These are phyloP conservation scores for Sylvietta virens DNA, from an alignment of 2,113 vertebrate species.

Conservation along the genomic window DNA sequence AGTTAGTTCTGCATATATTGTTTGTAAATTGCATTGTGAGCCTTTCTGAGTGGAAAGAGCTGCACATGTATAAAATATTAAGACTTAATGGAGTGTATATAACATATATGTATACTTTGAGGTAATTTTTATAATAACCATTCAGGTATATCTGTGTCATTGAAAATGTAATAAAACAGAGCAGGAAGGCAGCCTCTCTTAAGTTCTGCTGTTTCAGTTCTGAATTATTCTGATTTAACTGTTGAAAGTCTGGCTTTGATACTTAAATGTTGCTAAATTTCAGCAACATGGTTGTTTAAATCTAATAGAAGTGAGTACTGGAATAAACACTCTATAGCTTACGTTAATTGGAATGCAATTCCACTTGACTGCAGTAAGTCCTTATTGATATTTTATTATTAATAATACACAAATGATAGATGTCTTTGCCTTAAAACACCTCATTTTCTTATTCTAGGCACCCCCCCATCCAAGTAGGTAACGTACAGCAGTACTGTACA, in stretches of 20 bases:
- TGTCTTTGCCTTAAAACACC: not conserved
- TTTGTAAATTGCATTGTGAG: conserved; percentile 33
- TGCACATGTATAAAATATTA: conserved; percentile 10
- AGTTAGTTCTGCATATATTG: conserved; percentile 47
- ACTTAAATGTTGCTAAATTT: not conserved
- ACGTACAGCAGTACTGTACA: not conserved
- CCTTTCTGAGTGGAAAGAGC: not conserved
- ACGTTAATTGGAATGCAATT: not conserved
- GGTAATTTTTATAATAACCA: conserved; percentile 8
- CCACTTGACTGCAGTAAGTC: not conserved
- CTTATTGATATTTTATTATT: not conserved
- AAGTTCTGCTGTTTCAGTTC: not conserved
- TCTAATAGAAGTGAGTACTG: not conserved
- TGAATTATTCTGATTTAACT: not conserved
- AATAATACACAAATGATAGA: not conserved
- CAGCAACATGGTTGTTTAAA: not conserved
- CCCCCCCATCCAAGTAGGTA: accelerated
- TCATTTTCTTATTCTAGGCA: not conserved
- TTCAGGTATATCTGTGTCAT: not conserved
- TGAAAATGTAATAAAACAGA: conserved; percentile 11
- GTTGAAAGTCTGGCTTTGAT: not conserved
- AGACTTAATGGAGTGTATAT: not conserved
- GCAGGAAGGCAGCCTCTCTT: not conserved
- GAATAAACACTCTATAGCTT: not conserved
- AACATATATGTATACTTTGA: not conserved